Evolutionary conservation across 1,140 invertebrate species (phyloP).

Genomic region (Drosophila mayri): DNA sequence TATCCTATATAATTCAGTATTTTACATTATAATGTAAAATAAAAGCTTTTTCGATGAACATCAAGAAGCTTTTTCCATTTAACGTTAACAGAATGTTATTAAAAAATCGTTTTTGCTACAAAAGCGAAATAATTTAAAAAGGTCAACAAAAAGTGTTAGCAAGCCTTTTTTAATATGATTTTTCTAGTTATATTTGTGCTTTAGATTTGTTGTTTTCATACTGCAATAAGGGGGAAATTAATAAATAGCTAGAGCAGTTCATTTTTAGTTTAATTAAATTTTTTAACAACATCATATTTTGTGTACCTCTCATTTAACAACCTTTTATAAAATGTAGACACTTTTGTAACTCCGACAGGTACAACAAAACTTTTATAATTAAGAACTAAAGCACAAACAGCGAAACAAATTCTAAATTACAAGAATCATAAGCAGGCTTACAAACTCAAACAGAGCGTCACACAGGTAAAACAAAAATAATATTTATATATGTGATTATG

Average conservation of each 20-base stretch:
- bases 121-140: no score
- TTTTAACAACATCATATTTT: not conserved
- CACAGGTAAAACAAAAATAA: constrained; percentile 53
- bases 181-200: no score
- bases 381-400: constrained; percentile 52
- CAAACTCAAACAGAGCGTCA: constrained; percentile 5
- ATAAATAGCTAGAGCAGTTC: not conserved
- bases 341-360: constrained; percentile 15
- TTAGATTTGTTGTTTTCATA: no score
- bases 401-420: constrained; percentile 51
- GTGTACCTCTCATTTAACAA: not conserved
- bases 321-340: not conserved
- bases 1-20: no score
- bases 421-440: constrained; percentile 45
- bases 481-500: constrained; percentile 72
- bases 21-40: no score
- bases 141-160: no score
- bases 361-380: constrained; percentile 59
- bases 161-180: no score
- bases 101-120: no score
- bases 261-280: not conserved
- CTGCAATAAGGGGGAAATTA: not conserved
- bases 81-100: no score
- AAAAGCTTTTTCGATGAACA: no score
- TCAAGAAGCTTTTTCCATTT: no score